These are phyloP conservation scores for Taenioides sp. DNA, from an alignment of 2,797 vertebrate species.

Conservation along the genomic window DNA sequence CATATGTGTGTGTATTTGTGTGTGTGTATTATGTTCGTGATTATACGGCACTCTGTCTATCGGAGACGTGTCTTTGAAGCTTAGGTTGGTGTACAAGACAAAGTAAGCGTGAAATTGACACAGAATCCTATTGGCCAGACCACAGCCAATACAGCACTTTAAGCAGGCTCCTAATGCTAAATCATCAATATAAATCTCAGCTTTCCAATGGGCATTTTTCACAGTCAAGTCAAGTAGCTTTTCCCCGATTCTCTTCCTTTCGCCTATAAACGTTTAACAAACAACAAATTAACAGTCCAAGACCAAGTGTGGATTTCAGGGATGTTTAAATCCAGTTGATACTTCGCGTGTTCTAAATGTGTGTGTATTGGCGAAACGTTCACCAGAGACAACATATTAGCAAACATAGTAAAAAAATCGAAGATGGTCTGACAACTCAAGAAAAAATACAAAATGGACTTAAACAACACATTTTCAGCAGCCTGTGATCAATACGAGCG, in stretches of 20 bases:
- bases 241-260: not conserved
- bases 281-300: not conserved
- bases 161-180: conserved; percentile 33
- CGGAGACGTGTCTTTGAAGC: conserved; percentile 68
- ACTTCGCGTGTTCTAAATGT: too few species aligned
- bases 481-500: too few species aligned
- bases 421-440: too few species aligned
- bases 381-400: too few species aligned
- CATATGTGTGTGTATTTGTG: conserved; percentile 44
- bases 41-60: conserved; percentile 61
- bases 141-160: conserved; percentile 42
- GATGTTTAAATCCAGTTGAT: too few species aligned
- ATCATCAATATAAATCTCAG: conserved; percentile 40
- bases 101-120: conserved; percentile 69
- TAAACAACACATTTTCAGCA: too few species aligned
- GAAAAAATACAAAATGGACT: too few species aligned
- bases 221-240: conserved; percentile 12
- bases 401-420: too few species aligned
- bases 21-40: conserved; percentile 57
- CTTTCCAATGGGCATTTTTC: conserved; percentile 32
- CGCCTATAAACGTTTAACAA: not conserved
- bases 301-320: not conserved
- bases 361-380: too few species aligned
- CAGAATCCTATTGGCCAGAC: conserved; percentile 41
- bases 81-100: conserved; percentile 61